phyloP scores from a whole-genome alignment of 2,797 vertebrate species.

The Cetoscarus ocellatus region DNA sequence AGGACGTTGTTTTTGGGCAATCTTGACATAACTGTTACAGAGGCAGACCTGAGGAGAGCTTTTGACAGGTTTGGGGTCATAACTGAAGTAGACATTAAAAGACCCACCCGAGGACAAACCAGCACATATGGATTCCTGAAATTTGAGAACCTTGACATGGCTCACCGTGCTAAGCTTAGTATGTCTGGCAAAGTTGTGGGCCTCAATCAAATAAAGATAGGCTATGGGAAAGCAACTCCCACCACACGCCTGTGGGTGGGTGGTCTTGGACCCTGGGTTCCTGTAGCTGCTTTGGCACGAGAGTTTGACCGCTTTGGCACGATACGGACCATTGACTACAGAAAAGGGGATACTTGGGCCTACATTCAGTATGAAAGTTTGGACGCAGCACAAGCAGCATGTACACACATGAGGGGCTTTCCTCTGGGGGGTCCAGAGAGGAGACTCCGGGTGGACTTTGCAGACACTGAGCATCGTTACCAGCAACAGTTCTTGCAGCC shows the following conservation, averaged over 20 bases:
- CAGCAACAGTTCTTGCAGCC: conserved; percentile 97
- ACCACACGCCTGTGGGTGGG: conserved; percentile 98
- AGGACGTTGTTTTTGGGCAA: conserved; percentile 98
- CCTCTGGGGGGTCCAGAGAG: conserved; percentile 95
- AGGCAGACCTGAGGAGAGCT: conserved; percentile 92
- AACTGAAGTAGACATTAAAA: conserved; percentile 97
- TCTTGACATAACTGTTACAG: conserved; percentile 94
- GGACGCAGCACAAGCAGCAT: conserved; percentile 97
- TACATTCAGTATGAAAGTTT: conserved; percentile 99
- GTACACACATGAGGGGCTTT: conserved; percentile 98
- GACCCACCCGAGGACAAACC: conserved; percentile 91
- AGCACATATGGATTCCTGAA: conserved; percentile 98
- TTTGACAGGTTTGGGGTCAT: conserved; percentile 98
- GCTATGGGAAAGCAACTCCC: conserved; percentile 97
- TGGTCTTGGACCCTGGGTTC: conserved; percentile 96
- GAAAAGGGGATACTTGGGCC: conserved; percentile 98
- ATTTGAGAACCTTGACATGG: conserved; percentile 99
- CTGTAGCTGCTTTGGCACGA: conserved; percentile 93
- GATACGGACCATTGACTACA: conserved; percentile 97
- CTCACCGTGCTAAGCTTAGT: conserved; percentile 94
- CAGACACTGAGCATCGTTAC: conserved; percentile 96
- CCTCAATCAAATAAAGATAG: conserved; percentile 96
- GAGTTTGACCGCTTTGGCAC: conserved; percentile 99
- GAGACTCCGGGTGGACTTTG: conserved; percentile 96
- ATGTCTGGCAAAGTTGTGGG: conserved; percentile 98